Conservation (phyloP, 1,140 invertebrate species). For the Vanessa atalanta region DNA sequence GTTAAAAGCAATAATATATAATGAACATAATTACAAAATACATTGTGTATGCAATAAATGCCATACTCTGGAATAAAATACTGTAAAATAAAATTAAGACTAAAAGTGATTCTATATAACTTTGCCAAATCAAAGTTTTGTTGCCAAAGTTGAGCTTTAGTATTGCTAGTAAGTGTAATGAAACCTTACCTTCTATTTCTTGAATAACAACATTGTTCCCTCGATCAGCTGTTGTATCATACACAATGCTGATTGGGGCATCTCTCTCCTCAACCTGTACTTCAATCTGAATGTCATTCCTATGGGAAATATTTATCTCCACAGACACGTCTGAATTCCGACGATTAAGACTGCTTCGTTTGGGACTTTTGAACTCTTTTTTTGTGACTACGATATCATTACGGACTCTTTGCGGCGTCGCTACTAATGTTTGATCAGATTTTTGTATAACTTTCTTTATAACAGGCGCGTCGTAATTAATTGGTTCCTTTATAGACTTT, state of each 20-base stretch:
- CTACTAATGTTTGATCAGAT: conserved; percentile 43
- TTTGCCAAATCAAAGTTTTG: no score
- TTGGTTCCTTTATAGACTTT: conserved; percentile 45
- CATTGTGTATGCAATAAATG: no score
- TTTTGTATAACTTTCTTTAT: conserved; percentile 48
- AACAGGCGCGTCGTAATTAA: conserved; percentile 46
- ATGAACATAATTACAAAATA: no score
- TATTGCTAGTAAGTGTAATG: neutral
- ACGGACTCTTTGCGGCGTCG: conserved; percentile 45
- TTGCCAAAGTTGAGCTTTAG: no score
- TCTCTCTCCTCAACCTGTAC: conserved; percentile 78
- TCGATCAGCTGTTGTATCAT: conserved; percentile 48
- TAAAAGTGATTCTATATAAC: no score
- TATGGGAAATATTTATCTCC: conserved; percentile 78
- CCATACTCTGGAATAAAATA: no score
- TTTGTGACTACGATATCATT: conserved; percentile 69
- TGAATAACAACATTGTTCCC: conserved; percentile 62
- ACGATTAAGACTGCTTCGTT: conserved; percentile 50
- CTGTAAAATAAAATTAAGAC: no score
- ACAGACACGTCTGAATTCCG: conserved; percentile 75
- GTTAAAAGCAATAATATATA: no score
- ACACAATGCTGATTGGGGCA: conserved; percentile 64
- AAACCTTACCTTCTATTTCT: conserved; percentile 65
- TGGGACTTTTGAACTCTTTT: conserved; percentile 65
- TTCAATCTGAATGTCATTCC: conserved; percentile 78